Evolutionary conservation across 2,888 invertebrate species (phyloP).

Genomic region (Hipparchia semele): DNA sequence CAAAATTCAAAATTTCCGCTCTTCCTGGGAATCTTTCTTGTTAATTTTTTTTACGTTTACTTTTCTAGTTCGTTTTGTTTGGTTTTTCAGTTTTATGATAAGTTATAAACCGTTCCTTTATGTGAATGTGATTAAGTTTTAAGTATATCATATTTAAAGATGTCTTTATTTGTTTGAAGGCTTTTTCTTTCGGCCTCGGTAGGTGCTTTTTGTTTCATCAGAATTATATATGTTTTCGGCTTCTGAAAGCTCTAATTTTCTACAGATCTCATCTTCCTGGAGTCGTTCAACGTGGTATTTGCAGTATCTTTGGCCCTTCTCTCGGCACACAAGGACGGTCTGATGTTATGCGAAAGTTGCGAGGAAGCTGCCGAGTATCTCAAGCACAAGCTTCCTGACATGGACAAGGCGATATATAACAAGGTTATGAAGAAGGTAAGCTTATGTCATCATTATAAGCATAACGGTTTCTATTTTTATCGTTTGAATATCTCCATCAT

Average conservation of each 20-base stretch:
- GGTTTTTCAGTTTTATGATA: neutral
- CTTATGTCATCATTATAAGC: neutral
- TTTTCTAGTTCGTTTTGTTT: too few species aligned
- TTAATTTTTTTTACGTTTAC: too few species aligned
- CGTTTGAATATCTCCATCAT: neutral
- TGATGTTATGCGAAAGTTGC: constrained; percentile 93
- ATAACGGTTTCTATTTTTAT: neutral
- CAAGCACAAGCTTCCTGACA: constrained; percentile 89
- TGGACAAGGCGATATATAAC: constrained; percentile 87
- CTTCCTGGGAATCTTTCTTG: too few species aligned
- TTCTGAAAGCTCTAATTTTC: neutral
- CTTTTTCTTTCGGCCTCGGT: too few species aligned
- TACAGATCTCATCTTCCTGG: constrained; percentile 94
- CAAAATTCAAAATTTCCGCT: neutral
- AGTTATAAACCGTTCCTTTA: too few species aligned
- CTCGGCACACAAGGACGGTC: constrained; percentile 91
- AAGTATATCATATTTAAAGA: too few species aligned
- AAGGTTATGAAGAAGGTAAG: constrained; percentile 92
- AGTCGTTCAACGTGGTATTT: constrained; percentile 95
- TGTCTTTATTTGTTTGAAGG: too few species aligned
- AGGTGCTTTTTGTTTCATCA: neutral
- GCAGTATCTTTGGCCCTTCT: constrained; percentile 93
- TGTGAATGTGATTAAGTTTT: too few species aligned
- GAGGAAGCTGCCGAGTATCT: constrained; percentile 97
- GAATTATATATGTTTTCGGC: neutral